Conservation (phyloP, 37 sponge, comb jelly and placozoan species). For the Ephydatia muelleri region DNA sequence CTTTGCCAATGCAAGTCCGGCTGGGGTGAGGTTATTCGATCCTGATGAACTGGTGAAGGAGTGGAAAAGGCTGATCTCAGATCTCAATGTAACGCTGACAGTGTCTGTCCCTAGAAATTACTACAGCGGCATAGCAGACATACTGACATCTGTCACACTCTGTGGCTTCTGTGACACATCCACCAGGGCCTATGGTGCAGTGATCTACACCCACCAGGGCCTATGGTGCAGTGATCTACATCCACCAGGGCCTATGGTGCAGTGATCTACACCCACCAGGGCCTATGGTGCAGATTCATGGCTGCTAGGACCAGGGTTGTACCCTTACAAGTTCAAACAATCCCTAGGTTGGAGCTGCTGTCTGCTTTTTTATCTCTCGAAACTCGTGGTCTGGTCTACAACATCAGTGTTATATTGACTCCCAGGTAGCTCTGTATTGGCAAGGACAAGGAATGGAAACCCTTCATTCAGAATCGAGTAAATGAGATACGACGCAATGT, state of each 20-base stretch:
- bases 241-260: too few relatives aligned
- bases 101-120: too few relatives aligned
- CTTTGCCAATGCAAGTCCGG: background rate
- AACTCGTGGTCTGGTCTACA: background rate
- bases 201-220: slow-evolving; percentile 3
- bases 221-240: too few relatives aligned
- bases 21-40: background rate
- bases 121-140: background rate
- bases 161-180: slow-evolving; percentile 46
- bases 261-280: too few relatives aligned
- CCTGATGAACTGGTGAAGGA: background rate
- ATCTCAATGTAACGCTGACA: background rate
- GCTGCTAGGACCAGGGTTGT: slow-evolving; percentile 23
- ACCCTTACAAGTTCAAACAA: slow-evolving; percentile 10
- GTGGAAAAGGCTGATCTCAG: slow-evolving; percentile 2
- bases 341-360: slow-evolving; percentile 38
- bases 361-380: slow-evolving; percentile 26
- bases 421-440: background rate
- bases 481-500: slow-evolving; percentile 10
- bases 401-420: background rate
- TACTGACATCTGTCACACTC: background rate
- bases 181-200: slow-evolving; percentile 14
- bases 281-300: slow-evolving; percentile 12
- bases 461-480: slow-evolving; percentile 31
- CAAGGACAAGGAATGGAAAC: slow-evolving; percentile 20